A percentile compares a stretch with the other conserved stretches of the same genome.
Evolutionary conservation across 2,797 vertebrate species (phyloP).

Genomic region (Varecia variegata): DNA sequence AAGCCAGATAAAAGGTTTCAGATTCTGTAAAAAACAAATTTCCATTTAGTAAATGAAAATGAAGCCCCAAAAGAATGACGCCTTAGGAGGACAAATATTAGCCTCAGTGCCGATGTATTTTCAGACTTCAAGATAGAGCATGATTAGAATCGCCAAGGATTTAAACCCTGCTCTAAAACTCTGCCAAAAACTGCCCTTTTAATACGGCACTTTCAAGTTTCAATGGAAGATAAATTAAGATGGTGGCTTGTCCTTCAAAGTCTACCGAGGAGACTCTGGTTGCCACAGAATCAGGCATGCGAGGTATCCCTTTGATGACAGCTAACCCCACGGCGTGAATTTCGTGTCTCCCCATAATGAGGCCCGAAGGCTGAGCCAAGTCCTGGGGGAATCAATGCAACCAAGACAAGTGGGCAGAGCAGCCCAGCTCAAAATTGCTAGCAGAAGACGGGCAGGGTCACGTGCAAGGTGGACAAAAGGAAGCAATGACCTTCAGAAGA

Average conservation of each 20-base stretch:
- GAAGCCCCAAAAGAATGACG: not conserved
- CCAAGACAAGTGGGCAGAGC: not conserved
- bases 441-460: not conserved
- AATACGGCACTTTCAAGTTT: slow-evolving; percentile 64
- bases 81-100: not conserved
- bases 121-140: not conserved
- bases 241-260: slow-evolving; percentile 64
- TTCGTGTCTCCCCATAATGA: slow-evolving; percentile 64
- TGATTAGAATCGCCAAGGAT: slow-evolving; percentile 64
- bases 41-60: slow-evolving; percentile 20
- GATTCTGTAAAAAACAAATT: slow-evolving; percentile 27
- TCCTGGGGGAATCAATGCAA: not conserved
- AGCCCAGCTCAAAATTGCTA: not conserved
- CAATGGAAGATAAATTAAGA: slow-evolving; percentile 71
- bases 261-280: slow-evolving; percentile 47
- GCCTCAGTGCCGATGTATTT: not conserved
- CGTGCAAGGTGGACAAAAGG: not conserved
- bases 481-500: not conserved
- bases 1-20: not conserved
- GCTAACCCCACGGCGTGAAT: slow-evolving; percentile 28
- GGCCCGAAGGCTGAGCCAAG: slow-evolving; percentile 51
- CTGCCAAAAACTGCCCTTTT: slow-evolving; percentile 60
- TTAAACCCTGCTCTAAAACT: slow-evolving; percentile 63
- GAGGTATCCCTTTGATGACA: slow-evolving; percentile 72
- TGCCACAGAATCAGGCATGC: slow-evolving; percentile 70